phyloP scores from a whole-genome alignment of 2,113 vertebrate species.

The Chaetodon trifascialis region DNA sequence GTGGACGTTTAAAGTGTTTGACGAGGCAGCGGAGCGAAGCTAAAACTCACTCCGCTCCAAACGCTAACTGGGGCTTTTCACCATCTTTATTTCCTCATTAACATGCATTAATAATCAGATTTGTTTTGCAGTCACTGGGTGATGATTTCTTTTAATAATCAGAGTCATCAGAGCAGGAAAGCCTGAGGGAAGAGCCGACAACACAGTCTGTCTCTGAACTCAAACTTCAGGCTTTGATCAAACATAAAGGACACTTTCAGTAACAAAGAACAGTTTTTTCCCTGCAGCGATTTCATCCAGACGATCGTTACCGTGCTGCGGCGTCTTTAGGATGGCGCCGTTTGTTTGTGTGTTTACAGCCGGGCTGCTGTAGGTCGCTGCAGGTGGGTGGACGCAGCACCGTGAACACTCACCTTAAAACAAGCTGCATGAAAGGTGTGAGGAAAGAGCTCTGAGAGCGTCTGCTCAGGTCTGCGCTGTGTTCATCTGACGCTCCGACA shows the following conservation, averaged over 20 bases:
- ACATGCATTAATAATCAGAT: not conserved
- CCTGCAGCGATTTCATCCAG: too few species aligned
- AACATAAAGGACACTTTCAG: not conserved
- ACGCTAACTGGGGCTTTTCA: conserved; percentile 24
- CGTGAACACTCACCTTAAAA: not conserved
- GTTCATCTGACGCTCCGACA: not conserved
- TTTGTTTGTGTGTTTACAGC: not conserved
- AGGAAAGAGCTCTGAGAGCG: too few species aligned
- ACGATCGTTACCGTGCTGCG: too few species aligned
- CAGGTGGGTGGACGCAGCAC: conserved; percentile 4
- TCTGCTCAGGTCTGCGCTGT: not conserved
- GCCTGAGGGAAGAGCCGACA: not conserved
- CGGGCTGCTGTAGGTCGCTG: conserved; percentile 6
- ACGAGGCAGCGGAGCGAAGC: not conserved
- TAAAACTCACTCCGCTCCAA: not conserved
- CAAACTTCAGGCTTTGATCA: not conserved
- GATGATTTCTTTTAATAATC: not conserved
- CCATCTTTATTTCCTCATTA: not conserved
- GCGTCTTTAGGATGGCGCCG: not conserved
- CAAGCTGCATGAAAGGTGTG: not conserved
- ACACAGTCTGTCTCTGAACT: not conserved
- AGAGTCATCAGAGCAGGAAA: not conserved
- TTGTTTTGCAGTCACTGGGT: conserved; percentile 20
- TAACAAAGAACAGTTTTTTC: not conserved
- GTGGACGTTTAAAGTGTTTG: not conserved